phyloP scores from a whole-genome alignment of 2,797 vertebrate genomes.

The Sebastes jordani region DNA sequence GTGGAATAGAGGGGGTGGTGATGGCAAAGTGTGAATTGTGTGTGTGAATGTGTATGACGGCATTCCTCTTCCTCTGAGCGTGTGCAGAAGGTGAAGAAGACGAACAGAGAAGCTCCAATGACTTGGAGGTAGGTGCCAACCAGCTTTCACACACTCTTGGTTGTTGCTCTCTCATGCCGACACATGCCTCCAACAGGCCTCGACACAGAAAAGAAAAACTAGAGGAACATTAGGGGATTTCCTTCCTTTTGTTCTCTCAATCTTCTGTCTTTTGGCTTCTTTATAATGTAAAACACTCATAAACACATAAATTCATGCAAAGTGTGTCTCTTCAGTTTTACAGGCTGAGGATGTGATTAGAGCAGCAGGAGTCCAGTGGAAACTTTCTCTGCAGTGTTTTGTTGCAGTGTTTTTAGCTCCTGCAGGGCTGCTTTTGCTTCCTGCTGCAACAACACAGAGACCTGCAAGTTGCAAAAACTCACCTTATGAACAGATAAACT shows the following conservation, averaged over 20 bases:
- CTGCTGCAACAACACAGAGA: not conserved
- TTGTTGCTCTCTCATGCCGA: not conserved
- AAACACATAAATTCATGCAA: not conserved
- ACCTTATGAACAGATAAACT: not conserved
- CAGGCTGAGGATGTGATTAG: constrained; percentile 12
- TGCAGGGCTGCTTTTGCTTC: not conserved
- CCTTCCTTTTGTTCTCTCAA: not conserved
- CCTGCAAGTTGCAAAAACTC: not conserved
- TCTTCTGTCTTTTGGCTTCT: not conserved
- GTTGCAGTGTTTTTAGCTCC: not conserved
- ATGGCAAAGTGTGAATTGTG: constrained; percentile 27
- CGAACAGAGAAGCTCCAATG: constrained; percentile 48
- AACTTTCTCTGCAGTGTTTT: constrained; percentile 34
- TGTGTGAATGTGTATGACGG: constrained; percentile 41
- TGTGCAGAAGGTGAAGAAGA: constrained; percentile 56
- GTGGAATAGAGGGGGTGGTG: constrained; percentile 7
- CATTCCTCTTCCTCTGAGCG: constrained; percentile 58
- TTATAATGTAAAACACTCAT: not conserved
- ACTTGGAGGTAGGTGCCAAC: constrained; percentile 73
- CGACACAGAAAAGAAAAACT: not conserved
- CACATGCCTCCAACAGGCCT: constrained; percentile 19
- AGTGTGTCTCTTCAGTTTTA: constrained; percentile 1
- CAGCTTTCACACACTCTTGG: not conserved
- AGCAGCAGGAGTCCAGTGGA: constrained; percentile 23
- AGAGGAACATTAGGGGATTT: not conserved